phyloP scores from a whole-genome alignment of 1,140 invertebrate genomes.

The Drosophila sturtevanti region DNA sequence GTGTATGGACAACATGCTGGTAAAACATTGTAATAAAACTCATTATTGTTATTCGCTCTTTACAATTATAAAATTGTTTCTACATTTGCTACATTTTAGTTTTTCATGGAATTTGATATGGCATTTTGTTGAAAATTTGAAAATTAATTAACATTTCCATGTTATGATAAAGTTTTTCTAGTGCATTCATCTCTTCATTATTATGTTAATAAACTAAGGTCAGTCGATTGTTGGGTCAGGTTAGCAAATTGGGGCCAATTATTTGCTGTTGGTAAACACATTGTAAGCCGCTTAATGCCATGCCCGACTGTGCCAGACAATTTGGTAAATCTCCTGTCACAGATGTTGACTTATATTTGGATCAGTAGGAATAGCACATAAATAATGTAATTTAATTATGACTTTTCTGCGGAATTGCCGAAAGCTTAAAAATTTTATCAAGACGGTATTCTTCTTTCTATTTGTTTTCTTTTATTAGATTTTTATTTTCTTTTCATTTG shows the following conservation, averaged over 20 bases:
- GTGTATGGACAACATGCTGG: neutral
- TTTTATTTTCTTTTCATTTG: constrained; percentile 7
- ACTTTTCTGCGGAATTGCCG: constrained; percentile 38
- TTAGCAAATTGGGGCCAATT: constrained; percentile 46
- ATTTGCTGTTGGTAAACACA: constrained; percentile 30
- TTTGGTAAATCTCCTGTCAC: constrained; percentile 27
- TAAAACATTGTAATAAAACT: neutral
- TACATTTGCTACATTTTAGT: neutral
- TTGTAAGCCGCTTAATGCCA: constrained; percentile 68
- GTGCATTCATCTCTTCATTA: constrained; percentile 45
- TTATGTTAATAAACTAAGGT: constrained; percentile 40
- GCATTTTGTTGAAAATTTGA: neutral
- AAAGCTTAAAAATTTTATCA: constrained; percentile 23
- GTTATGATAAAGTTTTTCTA: constrained; percentile 5
- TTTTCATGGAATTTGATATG: neutral
- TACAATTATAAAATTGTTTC: neutral
- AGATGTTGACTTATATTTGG: constrained; percentile 38
- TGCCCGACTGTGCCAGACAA: constrained; percentile 37
- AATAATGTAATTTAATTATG: constrained; percentile 80
- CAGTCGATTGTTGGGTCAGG: constrained; percentile 31
- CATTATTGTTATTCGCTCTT: neutral
- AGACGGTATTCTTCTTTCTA: constrained; percentile 1
- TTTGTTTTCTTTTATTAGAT: constrained; percentile 3
- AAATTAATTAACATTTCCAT: constrained; percentile 11
- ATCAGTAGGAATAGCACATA: constrained; percentile 58